These are phyloP conservation scores for Syngnathus rostellatus DNA, from an alignment of 2,797 vertebrate genomes.

Conservation along the genomic window DNA sequence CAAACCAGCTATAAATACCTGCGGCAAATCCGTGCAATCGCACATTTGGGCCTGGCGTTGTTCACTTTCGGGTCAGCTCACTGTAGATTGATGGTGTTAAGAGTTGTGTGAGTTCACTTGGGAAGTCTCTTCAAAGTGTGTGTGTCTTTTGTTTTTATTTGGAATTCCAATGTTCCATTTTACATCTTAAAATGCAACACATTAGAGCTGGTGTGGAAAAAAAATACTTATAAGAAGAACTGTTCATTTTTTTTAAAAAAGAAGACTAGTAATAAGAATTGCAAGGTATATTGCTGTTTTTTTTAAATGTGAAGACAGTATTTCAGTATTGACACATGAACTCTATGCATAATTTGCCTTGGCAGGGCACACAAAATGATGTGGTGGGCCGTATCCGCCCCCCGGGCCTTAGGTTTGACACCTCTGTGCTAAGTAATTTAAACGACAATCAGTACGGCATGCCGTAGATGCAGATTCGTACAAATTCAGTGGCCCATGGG, in stretches of 20 bases:
- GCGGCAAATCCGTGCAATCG: background rate
- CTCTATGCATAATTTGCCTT: no score
- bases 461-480: constrained; percentile 16
- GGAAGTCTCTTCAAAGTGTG: constrained; percentile 1
- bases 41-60: constrained; percentile 1
- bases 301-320: no score
- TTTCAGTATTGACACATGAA: background rate
- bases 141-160: constrained; percentile 4
- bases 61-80: constrained; percentile 30
- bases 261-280: no score
- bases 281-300: no score
- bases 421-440: background rate
- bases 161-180: no score
- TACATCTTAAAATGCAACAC: no score
- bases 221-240: no score
- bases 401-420: background rate
- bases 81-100: constrained; percentile 13
- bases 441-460: background rate
- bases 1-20: background rate
- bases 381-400: no score
- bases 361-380: no score
- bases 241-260: no score
- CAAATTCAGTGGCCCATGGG: constrained; percentile 25
- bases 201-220: no score
- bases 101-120: background rate